Base-by-base conservation (phyloP, 2,888 invertebrate genomes). In the Rotaria sp. region DNA sequence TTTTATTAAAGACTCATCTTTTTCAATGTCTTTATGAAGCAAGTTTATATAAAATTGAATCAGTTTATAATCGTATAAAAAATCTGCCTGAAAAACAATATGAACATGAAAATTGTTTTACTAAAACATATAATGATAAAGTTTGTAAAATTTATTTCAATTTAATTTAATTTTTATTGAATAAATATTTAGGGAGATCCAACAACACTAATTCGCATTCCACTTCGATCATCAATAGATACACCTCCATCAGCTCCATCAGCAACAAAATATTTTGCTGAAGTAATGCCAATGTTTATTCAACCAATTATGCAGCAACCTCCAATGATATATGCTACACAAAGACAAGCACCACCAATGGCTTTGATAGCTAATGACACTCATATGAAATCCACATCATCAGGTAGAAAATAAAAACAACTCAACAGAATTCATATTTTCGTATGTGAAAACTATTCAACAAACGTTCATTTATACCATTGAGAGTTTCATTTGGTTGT, bases 21-120 rank as follows among this genome's bases (percentile, higher is more conserved):
- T 57, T 86, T 45, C 75, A 57, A 11, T 41, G 24, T 30, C 55
- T 86, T 18, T 86, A 84, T 55, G 75, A 86, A 80, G 35, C 75
- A 21, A 86, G 86, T 85, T 84, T 86, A 55, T 52, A 75, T 35
- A 86, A 85, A 59, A 45, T 86, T 0, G 38, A 84, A 55, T 15
- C 21, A 21, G 86, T 55, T n/a, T 80, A 80, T 45, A 45, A 45
- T 15, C 80, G n/a, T 26, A 3, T 80, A 2, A 45, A 24, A 13
- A 45, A n/a, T 26, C 26, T 41, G 45, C 26, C 41, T n/a, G n/a
- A 45, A n/a, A 21, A 26, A 80, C 15, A 26, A 0, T 41, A 45
- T 45, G n/a, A 41, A 26, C 10, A 80, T 45, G 3, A 10, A n/a
- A 3, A 26, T 7, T 1, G 8, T 26, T 15, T n/a, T 45, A 35